Evolutionary conservation across 92 coral and sea anemone species (phyloP).

Genomic region (Parazoanthus darwini): DNA sequence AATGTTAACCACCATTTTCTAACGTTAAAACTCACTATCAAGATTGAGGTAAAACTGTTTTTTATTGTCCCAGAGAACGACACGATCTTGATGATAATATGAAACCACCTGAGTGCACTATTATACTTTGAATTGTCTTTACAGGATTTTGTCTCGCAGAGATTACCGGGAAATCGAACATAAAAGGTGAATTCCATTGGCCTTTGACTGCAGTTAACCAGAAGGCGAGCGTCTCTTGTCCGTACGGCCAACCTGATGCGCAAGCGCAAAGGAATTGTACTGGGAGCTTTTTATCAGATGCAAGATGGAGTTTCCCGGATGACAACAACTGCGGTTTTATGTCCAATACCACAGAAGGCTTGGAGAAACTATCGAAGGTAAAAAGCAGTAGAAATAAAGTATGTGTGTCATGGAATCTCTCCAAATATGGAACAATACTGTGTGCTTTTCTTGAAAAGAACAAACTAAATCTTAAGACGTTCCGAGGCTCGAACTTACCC

Average conservation of each 20-base stretch:
- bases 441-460: background rate
- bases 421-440: too few species aligned
- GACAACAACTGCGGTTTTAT: constrained; percentile 52
- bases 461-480: too few species aligned
- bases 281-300: constrained; percentile 55
- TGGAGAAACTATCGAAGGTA: constrained; percentile 61
- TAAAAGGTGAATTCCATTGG: constrained; percentile 67
- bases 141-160: constrained; percentile 60
- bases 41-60: too few species aligned
- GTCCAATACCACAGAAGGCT: constrained; percentile 58
- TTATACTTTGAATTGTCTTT: background rate
- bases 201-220: constrained; percentile 44
- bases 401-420: background rate
- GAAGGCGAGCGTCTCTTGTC: constrained; percentile 44
- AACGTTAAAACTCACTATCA: too few species aligned
- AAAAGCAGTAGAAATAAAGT: too few species aligned
- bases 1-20: too few species aligned
- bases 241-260: constrained; percentile 56
- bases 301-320: constrained; percentile 58
- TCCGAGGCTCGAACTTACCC: background rate
- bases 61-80: too few species aligned
- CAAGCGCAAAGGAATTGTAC: constrained; percentile 58
- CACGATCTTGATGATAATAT: background rate
- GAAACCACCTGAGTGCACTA: background rate
- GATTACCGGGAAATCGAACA: constrained; percentile 56